These are phyloP conservation scores for Globia sparganii DNA, from an alignment of 2,888 invertebrate species.

Conservation along the genomic window DNA sequence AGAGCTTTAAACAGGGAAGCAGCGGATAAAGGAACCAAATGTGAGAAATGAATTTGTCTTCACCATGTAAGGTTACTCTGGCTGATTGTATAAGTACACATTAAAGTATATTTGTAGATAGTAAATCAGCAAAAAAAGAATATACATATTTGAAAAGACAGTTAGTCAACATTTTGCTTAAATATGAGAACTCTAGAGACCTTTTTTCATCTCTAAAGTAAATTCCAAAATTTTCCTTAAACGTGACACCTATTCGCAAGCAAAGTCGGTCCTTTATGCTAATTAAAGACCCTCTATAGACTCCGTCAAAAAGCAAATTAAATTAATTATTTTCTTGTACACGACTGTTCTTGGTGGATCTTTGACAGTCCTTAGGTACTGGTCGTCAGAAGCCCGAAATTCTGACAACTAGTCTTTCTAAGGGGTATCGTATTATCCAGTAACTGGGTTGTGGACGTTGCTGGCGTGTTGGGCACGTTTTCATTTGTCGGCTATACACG, in stretches of 20 bases:
- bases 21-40: too few species aligned
- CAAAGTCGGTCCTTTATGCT: conserved; percentile 21
- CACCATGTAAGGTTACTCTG: too few species aligned
- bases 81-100: too few species aligned
- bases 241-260: conserved; percentile 1
- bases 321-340: neutral
- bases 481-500: too few species aligned
- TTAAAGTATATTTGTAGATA: neutral
- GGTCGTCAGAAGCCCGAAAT: neutral
- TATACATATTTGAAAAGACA: neutral
- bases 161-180: neutral
- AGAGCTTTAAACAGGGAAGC: too few species aligned
- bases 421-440: neutral
- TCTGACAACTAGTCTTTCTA: neutral
- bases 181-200: neutral
- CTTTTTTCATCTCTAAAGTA: neutral
- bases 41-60: too few species aligned
- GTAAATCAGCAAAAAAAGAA: neutral
- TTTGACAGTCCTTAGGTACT: neutral
- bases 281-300: conserved; percentile 9
- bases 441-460: neutral
- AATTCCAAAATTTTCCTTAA: neutral
- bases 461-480: too few species aligned
- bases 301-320: neutral
- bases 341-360: too few species aligned